phyloP scores from a whole-genome alignment of 1,140 invertebrate species.

The Heliconius congener region DNA sequence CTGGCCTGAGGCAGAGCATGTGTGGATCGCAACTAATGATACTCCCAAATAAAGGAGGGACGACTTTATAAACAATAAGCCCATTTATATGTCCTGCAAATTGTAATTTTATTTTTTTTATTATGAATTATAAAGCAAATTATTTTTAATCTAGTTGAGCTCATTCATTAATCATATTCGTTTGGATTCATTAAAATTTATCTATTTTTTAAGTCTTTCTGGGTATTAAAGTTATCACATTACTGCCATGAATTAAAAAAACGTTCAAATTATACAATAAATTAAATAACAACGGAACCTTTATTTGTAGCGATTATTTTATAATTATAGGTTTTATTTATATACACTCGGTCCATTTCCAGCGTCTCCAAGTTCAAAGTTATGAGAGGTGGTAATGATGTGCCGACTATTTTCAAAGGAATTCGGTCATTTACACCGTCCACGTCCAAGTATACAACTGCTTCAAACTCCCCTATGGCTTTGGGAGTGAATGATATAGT shows the following conservation, averaged over 20 bases:
- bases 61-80: constrained; percentile 62
- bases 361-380: constrained; percentile 68
- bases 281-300: constrained; percentile 46
- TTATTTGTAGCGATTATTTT: constrained; percentile 70
- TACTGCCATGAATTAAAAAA: no score
- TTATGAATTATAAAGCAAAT: background rate
- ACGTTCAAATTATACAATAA: background rate
- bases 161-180: background rate
- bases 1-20: constrained; percentile 58
- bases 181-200: no score
- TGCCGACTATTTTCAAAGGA: constrained; percentile 61
- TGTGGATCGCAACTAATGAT: constrained; percentile 58
- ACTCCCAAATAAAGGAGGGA: constrained; percentile 64
- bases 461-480: constrained; percentile 65
- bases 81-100: constrained; percentile 71
- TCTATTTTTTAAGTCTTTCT: no score
- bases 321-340: constrained; percentile 71
- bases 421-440: constrained; percentile 61
- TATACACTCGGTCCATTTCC: constrained; percentile 70
- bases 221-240: no score
- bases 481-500: constrained; percentile 68
- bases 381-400: constrained; percentile 65
- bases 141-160: background rate
- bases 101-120: background rate
- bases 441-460: constrained; percentile 64